Conservation (phyloP, 1,140 invertebrate species). For the Zaprionus taronus region DNA sequence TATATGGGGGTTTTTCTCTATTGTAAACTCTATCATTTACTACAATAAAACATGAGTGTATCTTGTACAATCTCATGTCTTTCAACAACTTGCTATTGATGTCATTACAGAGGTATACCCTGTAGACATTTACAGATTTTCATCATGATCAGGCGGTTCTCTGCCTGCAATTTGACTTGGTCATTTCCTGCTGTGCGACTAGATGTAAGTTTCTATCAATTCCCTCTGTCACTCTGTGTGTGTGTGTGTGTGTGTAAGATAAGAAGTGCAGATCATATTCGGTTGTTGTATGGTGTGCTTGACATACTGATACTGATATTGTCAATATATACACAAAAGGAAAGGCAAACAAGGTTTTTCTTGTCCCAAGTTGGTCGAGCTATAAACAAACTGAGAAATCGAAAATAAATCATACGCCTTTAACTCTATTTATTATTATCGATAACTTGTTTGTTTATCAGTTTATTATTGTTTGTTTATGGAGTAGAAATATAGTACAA, state of each 20-base stretch:
- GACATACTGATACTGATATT: constrained; percentile 8
- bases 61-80: constrained; percentile 2
- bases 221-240: background rate
- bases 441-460: constrained; percentile 4
- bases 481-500: background rate
- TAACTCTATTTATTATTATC: constrained; percentile 3
- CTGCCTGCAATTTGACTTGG: background rate
- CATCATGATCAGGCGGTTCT: constrained; percentile 1
- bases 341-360: background rate
- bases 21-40: background rate
- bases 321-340: background rate
- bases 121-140: background rate
- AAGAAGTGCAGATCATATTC: constrained; percentile 4
- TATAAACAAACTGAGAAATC: constrained; percentile 1
- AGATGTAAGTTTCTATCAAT: background rate
- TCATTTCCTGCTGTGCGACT: constrained; percentile 2
- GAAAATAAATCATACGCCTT: background rate
- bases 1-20: background rate
- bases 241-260: constrained; percentile 3
- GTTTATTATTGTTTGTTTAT: background rate
- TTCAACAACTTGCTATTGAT: background rate
- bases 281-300: background rate
- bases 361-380: background rate
- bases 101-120: background rate
- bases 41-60: background rate